Evolutionary conservation across 2,888 invertebrate species (phyloP).

Genomic region (Ophioninae sp.): DNA sequence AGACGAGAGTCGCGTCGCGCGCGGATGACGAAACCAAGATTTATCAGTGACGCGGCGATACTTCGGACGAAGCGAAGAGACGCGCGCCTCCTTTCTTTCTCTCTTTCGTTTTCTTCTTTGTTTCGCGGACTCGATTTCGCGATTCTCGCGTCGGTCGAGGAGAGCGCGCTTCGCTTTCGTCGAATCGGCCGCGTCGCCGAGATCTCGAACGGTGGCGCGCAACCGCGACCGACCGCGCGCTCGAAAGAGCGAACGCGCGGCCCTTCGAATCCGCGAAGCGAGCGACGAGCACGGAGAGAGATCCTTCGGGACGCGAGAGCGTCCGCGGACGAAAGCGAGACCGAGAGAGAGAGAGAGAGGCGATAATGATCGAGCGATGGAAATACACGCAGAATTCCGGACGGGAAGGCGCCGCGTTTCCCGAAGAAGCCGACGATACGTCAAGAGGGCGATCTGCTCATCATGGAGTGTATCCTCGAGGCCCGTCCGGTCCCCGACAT

Average conservation of each 20-base stretch:
- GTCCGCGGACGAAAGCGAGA: slow-evolving; percentile 2
- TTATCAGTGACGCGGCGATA: slow-evolving; percentile 35
- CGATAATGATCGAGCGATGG: slow-evolving; percentile 57
- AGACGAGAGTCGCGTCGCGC: slow-evolving; percentile 7
- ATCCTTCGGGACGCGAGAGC: slow-evolving; percentile 36
- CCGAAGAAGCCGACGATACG: slow-evolving; percentile 98
- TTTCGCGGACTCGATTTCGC: no score
- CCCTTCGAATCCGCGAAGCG: slow-evolving; percentile 27
- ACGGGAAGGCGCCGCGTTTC: slow-evolving; percentile 97
- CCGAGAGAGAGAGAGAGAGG: background rate
- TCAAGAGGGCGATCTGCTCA: slow-evolving; percentile 95
- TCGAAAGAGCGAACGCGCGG: background rate
- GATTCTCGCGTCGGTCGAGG: no score
- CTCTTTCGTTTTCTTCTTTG: no score
- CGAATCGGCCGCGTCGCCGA: slow-evolving; percentile 22
- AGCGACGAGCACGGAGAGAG: slow-evolving; percentile 58
- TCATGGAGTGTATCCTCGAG: slow-evolving; percentile 98
- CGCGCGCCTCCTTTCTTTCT: no score
- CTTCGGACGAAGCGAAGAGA: background rate
- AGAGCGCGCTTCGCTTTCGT: background rate
- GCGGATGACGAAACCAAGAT: slow-evolving; percentile 20
- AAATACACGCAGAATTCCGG: slow-evolving; percentile 89
- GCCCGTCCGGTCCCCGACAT: slow-evolving; percentile 97
- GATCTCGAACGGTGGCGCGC: slow-evolving; percentile 11
- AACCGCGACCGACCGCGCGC: slow-evolving; percentile 42